These are phyloP conservation scores for Anarsia innoxiella DNA, from an alignment of 2,888 invertebrate genomes.

Conservation along the genomic window DNA sequence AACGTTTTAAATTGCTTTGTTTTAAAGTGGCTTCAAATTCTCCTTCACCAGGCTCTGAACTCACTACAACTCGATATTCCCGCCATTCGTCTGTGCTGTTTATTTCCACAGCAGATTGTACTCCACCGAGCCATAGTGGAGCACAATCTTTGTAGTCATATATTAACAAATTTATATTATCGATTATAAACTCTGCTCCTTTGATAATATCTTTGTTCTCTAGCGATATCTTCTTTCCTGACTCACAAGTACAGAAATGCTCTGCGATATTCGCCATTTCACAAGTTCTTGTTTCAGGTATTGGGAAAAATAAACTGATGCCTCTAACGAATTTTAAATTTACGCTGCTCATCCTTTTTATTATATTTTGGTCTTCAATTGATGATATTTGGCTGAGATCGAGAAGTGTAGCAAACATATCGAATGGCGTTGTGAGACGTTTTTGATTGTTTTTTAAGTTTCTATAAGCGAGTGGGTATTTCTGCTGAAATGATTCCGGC, in stretches of 20 bases:
- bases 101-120: too few species aligned
- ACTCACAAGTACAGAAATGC: constrained; percentile 85
- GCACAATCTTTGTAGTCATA: too few species aligned
- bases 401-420: constrained; percentile 83
- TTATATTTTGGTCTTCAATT: constrained; percentile 27
- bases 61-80: too few species aligned
- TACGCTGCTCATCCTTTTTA: constrained; percentile 31
- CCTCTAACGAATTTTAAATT: constrained; percentile 60
- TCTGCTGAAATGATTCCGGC: constrained; percentile 79
- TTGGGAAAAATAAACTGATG: constrained; percentile 82
- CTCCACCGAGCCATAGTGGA: too few species aligned
- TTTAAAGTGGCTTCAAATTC: too few species aligned
- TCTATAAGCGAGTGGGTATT: constrained; percentile 72
- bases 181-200: too few species aligned
- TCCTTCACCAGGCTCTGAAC: too few species aligned
- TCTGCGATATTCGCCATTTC: constrained; percentile 80
- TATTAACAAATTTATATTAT: too few species aligned
- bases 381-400: constrained; percentile 75
- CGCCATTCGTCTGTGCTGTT: too few species aligned
- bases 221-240: neutral
- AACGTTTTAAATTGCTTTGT: too few species aligned
- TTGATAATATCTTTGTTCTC: too few species aligned
- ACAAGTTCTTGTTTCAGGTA: constrained; percentile 82
- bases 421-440: constrained; percentile 82
- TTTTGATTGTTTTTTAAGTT: constrained; percentile 78